Conservation (phyloP, 1,140 invertebrate genomes). For the Protaetia brevitarsis region DNA sequence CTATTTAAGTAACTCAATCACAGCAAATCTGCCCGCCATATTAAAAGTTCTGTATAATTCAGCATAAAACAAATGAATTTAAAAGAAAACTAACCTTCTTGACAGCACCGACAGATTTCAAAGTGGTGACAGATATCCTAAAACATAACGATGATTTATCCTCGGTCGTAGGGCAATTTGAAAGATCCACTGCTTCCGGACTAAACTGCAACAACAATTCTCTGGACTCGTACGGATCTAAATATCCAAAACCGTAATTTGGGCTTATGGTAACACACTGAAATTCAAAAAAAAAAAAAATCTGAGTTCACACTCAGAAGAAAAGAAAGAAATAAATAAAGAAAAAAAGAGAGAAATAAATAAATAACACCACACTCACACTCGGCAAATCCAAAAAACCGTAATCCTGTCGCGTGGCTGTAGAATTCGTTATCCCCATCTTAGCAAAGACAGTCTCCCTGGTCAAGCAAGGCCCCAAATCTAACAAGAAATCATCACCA, state of each 20-base stretch:
- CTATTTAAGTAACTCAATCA: too few species aligned
- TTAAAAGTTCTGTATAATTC: too few species aligned
- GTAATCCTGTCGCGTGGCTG: conserved; percentile 31
- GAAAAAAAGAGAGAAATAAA: too few species aligned
- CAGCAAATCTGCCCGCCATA: too few species aligned
- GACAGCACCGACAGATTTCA: conserved; percentile 31
- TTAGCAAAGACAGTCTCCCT: conserved; percentile 34
- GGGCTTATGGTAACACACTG: conserved; percentile 35
- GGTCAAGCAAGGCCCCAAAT: conserved; percentile 36
- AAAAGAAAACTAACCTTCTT: too few species aligned
- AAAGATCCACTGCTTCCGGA: conserved; percentile 34
- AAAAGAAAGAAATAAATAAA: too few species aligned
- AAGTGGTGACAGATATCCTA: conserved; percentile 28
- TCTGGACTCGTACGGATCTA: conserved; percentile 31
- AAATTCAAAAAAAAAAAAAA: conserved; percentile 8
- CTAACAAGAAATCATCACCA: conserved; percentile 26
- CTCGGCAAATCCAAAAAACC: conserved; percentile 38
- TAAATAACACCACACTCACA: too few species aligned
- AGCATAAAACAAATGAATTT: too few species aligned
- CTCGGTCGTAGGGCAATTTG: neutral
- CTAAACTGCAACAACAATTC: conserved; percentile 28
- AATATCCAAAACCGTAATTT: conserved; percentile 37
- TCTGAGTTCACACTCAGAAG: too few species aligned
- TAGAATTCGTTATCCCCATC: conserved; percentile 33
- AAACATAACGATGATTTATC: conserved; percentile 26